Base-by-base conservation (phyloP, 2,113 vertebrate species). In the Labrus mixtus region DNA sequence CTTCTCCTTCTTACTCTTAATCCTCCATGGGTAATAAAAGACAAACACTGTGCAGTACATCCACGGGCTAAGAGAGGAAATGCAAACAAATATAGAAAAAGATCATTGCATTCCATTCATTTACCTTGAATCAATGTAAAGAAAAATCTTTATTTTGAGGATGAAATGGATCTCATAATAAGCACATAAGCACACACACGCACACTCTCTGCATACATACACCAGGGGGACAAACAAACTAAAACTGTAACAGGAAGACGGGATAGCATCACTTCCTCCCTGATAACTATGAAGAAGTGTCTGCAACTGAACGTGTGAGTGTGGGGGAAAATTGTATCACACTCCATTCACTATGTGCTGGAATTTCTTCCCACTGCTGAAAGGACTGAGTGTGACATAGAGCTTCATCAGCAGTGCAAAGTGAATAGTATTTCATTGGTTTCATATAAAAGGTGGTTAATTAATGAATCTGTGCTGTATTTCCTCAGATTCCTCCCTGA, bases 261-360 rank as follows among this genome's bases (percentile, higher is more conserved):
- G 43, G 80, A 89, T 89, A 86, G 64, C 73, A 87, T 84, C 75
- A 68, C 78, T 90, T 90, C 86, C 87, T 82, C 36, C 25, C 0
- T 41, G 83, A 81, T 68, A 79, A 71, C 72, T 77, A 15, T 67
- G 68, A 56, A 54, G 29, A 16, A 57, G 72, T 39, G 25, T 59
- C 29, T 45, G 53, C 48, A 76, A 48, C 62, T 67, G 41, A 81
- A 55, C 64, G 68, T 78, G 78, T 65, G 16, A 79, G 71, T 66
- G 37, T 74, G 66, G 72, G 79, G 86, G 87, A 2, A 36, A 75
- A 59, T 55, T 70, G 29, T 76, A 36, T 37, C 39, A 39, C 58
- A 59, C 6, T 17, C 33, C 36, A 69, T 53, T 68, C 58, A 48
- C 46, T 73, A 58, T 41, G 10, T 37, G 22, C 45, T 41, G 25